phyloP scores from a whole-genome alignment of 2,888 invertebrate species.

The Cremastinae sp. region DNA sequence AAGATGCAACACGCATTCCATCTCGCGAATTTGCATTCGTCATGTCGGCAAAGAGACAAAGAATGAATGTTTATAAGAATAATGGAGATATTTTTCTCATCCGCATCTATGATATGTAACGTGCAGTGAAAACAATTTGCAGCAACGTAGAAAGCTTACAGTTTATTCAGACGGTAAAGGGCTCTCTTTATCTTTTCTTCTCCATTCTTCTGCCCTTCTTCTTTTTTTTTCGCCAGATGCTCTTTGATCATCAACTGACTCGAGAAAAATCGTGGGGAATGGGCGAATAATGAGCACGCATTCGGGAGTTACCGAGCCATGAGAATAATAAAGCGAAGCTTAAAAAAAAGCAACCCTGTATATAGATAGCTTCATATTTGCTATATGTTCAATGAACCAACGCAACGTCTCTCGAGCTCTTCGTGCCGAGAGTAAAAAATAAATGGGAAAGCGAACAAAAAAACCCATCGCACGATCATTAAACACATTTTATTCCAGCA shows the following conservation, averaged over 20 bases:
- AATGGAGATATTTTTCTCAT: neutral
- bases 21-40: neutral
- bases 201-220: too few species aligned
- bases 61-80: neutral
- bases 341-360: neutral
- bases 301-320: neutral
- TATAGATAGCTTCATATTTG: constrained; percentile 1
- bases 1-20: neutral
- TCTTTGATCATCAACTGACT: constrained; percentile 12
- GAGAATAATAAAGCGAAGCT: neutral
- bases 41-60: neutral
- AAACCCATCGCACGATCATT: neutral
- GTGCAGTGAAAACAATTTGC: neutral
- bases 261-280: neutral
- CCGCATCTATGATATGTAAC: neutral
- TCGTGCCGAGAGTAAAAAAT: neutral
- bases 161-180: neutral
- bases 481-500: neutral
- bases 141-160: neutral
- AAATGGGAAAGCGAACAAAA: neutral
- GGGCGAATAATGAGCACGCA: neutral
- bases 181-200: neutral
- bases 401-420: neutral
- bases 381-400: constrained; percentile 18
- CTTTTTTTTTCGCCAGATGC: neutral